These are phyloP conservation scores for Pseudochaenichthys georgianus DNA, from an alignment of 2,797 vertebrate species.

Conservation along the genomic window DNA sequence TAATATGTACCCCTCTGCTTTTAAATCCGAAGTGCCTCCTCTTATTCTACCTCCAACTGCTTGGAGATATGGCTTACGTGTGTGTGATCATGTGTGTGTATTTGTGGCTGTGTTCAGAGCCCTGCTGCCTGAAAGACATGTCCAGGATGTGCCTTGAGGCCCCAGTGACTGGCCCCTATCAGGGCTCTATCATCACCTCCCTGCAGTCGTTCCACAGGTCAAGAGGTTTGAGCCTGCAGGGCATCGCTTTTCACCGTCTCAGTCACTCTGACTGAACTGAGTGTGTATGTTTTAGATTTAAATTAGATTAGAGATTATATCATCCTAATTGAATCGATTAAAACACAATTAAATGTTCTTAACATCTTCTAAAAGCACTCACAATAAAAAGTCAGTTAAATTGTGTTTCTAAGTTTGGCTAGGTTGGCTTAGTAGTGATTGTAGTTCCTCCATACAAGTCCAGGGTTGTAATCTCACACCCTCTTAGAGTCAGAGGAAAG, in stretches of 20 bases:
- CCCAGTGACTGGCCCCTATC: conserved; percentile 74
- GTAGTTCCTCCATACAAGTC: not conserved
- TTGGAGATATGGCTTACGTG: conserved; percentile 60
- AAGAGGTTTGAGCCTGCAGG: conserved; percentile 71
- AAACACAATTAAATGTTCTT: not conserved
- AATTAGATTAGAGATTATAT: not conserved
- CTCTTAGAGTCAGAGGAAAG: conserved; percentile 50
- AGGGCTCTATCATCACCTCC: conserved; percentile 72
- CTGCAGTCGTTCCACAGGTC: conserved; percentile 74
- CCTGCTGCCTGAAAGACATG: conserved; percentile 85
- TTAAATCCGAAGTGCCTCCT: conserved; percentile 50
- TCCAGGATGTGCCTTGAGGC: conserved; percentile 85
- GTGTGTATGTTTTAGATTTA: not conserved
- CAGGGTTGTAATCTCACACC: conserved; percentile 35
- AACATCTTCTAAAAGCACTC: not conserved
- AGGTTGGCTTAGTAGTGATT: not conserved
- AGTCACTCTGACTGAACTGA: conserved; percentile 28
- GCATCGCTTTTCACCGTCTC: conserved; percentile 61
- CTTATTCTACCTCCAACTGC: conserved; percentile 40
- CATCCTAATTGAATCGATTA: not conserved
- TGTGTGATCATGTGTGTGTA: conserved; percentile 39
- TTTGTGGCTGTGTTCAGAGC: conserved; percentile 75
- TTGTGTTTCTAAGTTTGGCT: not conserved
- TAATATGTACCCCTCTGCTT: conserved; percentile 42
- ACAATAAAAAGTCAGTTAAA: not conserved